Conservation (phyloP, 2,797 vertebrate genomes). For the Mormyrus proboscirostris region DNA sequence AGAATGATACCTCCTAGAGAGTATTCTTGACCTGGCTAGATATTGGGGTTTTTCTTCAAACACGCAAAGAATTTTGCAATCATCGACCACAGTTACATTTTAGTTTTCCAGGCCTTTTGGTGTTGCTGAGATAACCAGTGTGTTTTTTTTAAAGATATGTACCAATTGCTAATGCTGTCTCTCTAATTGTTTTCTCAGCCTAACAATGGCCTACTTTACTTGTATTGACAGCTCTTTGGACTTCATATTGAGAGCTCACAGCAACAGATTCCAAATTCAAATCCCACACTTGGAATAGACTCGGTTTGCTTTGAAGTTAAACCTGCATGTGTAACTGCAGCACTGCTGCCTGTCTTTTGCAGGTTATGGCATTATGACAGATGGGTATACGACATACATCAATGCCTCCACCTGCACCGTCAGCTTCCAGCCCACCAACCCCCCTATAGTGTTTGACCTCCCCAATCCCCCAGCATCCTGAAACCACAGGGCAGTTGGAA, state of each 20-base stretch:
- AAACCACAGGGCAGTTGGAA: slow-evolving; percentile 53
- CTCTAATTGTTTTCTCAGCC: background rate
- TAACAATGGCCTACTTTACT: background rate
- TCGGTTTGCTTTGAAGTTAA: background rate
- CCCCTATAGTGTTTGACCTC: slow-evolving; percentile 94
- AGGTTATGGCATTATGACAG: slow-evolving; percentile 98
- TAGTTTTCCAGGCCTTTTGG: background rate
- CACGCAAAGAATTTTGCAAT: background rate
- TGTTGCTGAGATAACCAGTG: background rate
- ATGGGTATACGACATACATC: slow-evolving; percentile 92
- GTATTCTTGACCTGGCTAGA: background rate
- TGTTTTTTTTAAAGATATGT: background rate
- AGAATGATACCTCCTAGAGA: background rate
- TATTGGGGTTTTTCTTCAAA: background rate
- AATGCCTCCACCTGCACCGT: slow-evolving; percentile 94
- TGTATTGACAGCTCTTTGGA: background rate
- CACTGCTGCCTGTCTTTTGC: slow-evolving; percentile 35
- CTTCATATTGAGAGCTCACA: background rate
- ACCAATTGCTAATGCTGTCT: background rate
- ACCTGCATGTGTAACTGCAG: background rate
- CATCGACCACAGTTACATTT: background rate
- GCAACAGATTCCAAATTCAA: background rate
- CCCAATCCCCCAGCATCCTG: slow-evolving; percentile 90
- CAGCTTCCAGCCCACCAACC: slow-evolving; percentile 97
- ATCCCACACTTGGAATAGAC: background rate